These are phyloP conservation scores for Nesidiocoris tenuis DNA, from an alignment of 2,888 invertebrate species.

Conservation along the genomic window DNA sequence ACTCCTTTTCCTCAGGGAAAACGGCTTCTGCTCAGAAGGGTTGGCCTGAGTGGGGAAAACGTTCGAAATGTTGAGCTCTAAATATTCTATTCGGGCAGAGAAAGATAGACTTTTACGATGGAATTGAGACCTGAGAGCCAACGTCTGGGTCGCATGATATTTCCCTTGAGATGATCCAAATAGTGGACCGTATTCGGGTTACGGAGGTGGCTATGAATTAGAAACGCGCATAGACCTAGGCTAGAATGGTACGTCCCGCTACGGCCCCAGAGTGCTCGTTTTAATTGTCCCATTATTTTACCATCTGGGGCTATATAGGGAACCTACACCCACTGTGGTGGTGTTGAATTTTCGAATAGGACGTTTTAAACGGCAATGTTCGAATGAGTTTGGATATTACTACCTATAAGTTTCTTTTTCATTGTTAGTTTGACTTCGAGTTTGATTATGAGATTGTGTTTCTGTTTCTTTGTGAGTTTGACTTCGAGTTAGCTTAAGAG, in stretches of 20 bases:
- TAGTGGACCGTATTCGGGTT: neutral
- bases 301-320: too few relatives aligned
- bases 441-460: too few relatives aligned
- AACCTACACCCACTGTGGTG: too few relatives aligned
- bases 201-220: neutral
- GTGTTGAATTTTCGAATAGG: too few relatives aligned
- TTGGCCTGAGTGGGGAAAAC: neutral
- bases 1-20: neutral
- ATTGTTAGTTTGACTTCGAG: too few relatives aligned
- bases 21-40: too few relatives aligned
- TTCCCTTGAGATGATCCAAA: slow-evolving; percentile 19
- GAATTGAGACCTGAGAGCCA: neutral
- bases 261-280: neutral
- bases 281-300: neutral
- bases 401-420: too few relatives aligned
- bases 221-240: neutral
- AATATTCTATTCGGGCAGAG: neutral
- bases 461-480: too few relatives aligned
- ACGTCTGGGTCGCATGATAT: slow-evolving; percentile 10
- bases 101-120: neutral
- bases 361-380: too few relatives aligned
- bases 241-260: neutral
- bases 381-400: too few relatives aligned
- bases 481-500: too few relatives aligned
- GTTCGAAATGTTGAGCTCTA: neutral